These are phyloP conservation scores for Spilosoma lubricipeda DNA, from an alignment of 2,888 invertebrate species.

Conservation along the genomic window DNA sequence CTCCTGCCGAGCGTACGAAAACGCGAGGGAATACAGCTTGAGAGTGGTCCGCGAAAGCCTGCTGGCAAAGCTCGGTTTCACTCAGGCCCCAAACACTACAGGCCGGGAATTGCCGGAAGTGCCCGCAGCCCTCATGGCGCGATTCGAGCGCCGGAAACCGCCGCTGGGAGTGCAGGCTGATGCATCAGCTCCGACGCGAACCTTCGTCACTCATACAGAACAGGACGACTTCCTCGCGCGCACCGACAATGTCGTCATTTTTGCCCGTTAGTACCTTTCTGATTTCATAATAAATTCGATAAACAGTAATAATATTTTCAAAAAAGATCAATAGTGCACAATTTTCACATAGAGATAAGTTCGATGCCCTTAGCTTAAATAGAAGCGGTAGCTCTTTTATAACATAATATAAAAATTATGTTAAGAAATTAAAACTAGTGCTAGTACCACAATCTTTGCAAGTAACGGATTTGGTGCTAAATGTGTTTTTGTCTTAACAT, in stretches of 20 bases:
- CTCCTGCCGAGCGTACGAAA: slow-evolving; percentile 85
- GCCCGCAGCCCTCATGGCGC: slow-evolving; percentile 85
- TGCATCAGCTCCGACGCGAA: slow-evolving; percentile 82
- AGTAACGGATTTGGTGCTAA: not conserved
- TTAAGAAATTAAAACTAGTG: not conserved
- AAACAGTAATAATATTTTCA: slow-evolving; percentile 26
- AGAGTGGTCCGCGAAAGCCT: slow-evolving; percentile 88
- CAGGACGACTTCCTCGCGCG: slow-evolving; percentile 89
- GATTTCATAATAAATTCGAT: slow-evolving; percentile 45
- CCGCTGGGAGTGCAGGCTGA: slow-evolving; percentile 87
- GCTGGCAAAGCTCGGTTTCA: slow-evolving; percentile 87
- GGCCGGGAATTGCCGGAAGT: slow-evolving; percentile 86
- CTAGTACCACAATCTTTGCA: not conserved
- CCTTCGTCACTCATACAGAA: slow-evolving; percentile 85
- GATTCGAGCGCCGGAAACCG: slow-evolving; percentile 82
- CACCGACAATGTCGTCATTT: slow-evolving; percentile 89
- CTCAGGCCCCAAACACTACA: slow-evolving; percentile 88
- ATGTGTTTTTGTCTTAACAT: not conserved
- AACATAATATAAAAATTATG: slow-evolving; percentile 12
- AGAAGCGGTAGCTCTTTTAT: slow-evolving; percentile 42
- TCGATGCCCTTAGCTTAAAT: slow-evolving; percentile 68
- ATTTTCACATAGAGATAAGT: slow-evolving; percentile 60
- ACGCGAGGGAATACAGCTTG: slow-evolving; percentile 87
- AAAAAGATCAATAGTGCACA: slow-evolving; percentile 39
- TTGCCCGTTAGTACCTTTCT: slow-evolving; percentile 88